These are phyloP conservation scores for Tolypeutes matacus DNA, from an alignment of 2,797 vertebrate genomes.

Conservation along the genomic window DNA sequence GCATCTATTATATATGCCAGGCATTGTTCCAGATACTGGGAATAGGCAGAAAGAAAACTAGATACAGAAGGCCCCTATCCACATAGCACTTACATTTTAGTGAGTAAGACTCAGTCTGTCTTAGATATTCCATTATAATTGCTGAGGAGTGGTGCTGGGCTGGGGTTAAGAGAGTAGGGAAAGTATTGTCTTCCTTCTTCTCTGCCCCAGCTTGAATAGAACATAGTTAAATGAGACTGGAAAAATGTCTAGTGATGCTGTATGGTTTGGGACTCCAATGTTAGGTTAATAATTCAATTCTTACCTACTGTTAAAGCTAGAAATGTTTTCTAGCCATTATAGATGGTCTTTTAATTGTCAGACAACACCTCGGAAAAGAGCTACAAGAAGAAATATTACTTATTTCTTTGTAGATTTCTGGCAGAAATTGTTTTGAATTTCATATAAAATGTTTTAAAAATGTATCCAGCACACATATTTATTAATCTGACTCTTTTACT, in stretches of 20 bases:
- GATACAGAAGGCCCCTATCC: neutral
- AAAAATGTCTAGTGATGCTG: neutral
- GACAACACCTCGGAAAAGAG: neutral
- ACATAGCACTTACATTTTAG: neutral
- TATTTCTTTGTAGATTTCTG: neutral
- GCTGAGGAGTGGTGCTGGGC: neutral
- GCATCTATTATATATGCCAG: neutral
- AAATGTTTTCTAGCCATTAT: slow-evolving; percentile 29
- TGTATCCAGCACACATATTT: neutral
- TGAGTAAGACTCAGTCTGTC: neutral
- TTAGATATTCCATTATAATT: neutral
- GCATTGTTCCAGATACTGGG: neutral
- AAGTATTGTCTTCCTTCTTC: neutral
- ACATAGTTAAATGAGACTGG: neutral
- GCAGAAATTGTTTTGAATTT: slow-evolving; percentile 45
- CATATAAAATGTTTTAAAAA: neutral
- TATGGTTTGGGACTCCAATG: neutral
- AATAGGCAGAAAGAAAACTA: neutral
- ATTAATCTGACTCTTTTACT: neutral
- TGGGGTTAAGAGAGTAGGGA: neutral
- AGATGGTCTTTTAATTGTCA: neutral
- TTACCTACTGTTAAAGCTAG: neutral
- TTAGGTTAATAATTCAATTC: neutral
- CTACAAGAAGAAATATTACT: neutral
- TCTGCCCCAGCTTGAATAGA: neutral